A percentile compares a stretch with the other conserved stretches of the same genome.
Evolutionary conservation across 2,113 vertebrate species (phyloP).

Genomic region (Cariama cristata): DNA sequence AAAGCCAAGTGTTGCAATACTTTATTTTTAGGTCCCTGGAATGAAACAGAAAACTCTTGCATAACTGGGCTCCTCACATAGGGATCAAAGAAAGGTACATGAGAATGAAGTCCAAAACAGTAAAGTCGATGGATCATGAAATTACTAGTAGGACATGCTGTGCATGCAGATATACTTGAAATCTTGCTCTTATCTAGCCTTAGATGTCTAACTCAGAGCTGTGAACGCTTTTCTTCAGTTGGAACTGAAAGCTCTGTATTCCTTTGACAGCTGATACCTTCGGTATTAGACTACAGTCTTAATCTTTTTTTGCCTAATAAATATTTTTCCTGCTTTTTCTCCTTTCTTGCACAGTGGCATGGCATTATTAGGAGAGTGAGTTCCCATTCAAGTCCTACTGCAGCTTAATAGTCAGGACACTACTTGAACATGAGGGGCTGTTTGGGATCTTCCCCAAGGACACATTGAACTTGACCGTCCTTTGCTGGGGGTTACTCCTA

Average conservation of each 20-base stretch:
- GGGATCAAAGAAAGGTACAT: background rate
- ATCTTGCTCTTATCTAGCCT: background rate
- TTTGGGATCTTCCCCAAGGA: background rate
- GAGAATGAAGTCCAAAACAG: conserved; percentile 20
- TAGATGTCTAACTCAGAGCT: background rate
- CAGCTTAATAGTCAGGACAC: background rate
- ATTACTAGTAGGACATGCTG: background rate
- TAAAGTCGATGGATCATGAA: background rate
- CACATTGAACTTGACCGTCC: background rate
- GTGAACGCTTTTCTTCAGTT: background rate
- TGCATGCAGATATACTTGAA: background rate
- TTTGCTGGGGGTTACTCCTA: background rate
- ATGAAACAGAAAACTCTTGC: conserved; percentile 32
- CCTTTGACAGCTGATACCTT: background rate
- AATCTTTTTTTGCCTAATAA: background rate
- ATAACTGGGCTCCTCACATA: background rate
- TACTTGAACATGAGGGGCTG: background rate
- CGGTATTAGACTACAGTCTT: background rate
- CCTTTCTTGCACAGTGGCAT: background rate
- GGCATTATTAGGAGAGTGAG: background rate
- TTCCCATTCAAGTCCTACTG: background rate
- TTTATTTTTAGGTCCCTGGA: conserved; percentile 64
- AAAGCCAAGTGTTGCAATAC: conserved; percentile 59
- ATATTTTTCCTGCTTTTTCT: background rate
- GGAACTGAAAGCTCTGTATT: background rate